Conservation (phyloP, 2,797 vertebrate species). For the Chromis chromis region DNA sequence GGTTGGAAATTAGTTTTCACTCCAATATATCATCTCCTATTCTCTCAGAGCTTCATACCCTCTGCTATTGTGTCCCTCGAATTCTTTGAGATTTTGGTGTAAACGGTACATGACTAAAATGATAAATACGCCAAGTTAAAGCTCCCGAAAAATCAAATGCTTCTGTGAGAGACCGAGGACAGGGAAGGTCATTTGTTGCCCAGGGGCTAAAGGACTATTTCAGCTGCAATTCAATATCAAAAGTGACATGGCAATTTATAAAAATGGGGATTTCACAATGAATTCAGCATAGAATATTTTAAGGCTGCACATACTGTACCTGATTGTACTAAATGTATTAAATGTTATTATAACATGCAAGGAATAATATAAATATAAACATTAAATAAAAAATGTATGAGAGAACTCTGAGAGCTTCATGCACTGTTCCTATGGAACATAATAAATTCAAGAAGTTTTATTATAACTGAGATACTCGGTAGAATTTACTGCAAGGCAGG, state of each 20-base stretch:
- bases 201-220: slow-evolving; percentile 68
- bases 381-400: slow-evolving; percentile 23
- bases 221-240: slow-evolving; percentile 69
- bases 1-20: slow-evolving; percentile 85
- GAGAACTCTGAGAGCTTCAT: neutral
- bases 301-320: slow-evolving; percentile 22
- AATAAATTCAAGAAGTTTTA: slow-evolving; percentile 27
- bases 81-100: slow-evolving; percentile 73
- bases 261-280: slow-evolving; percentile 59
- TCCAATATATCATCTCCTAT: slow-evolving; percentile 84
- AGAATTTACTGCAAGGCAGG: slow-evolving; percentile 2
- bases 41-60: slow-evolving; percentile 75
- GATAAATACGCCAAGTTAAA: slow-evolving; percentile 79
- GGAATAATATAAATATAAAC: slow-evolving; percentile 11
- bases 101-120: slow-evolving; percentile 82
- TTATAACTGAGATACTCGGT: slow-evolving; percentile 13
- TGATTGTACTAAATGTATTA: slow-evolving; percentile 32
- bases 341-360: slow-evolving; percentile 10
- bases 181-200: slow-evolving; percentile 70
- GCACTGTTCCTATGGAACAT: neutral
- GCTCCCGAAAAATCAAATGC: slow-evolving; percentile 75
- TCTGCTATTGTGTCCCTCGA: slow-evolving; percentile 70
- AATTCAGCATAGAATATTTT: slow-evolving; percentile 47
- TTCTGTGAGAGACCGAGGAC: slow-evolving; percentile 60
- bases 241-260: slow-evolving; percentile 66